These are phyloP conservation scores for Pangasius larnaudii DNA, from an alignment of 2,797 vertebrate species.

Conservation along the genomic window DNA sequence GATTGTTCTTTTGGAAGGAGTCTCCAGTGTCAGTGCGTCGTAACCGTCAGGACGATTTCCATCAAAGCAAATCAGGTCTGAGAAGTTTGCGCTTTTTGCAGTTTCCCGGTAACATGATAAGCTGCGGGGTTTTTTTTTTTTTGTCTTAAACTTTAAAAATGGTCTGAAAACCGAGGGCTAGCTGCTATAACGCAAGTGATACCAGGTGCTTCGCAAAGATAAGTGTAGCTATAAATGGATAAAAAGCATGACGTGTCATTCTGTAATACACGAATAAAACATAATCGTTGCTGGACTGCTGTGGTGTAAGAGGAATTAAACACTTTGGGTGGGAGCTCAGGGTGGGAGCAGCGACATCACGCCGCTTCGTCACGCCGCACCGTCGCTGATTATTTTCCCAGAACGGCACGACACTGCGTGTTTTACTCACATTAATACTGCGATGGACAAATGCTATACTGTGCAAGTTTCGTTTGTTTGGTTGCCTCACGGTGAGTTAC, in stretches of 20 bases:
- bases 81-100: background rate
- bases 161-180: no score
- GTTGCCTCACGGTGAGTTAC: background rate
- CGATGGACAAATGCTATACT: background rate
- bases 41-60: no score
- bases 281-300: background rate
- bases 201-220: fast-evolving
- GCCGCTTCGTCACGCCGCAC: background rate
- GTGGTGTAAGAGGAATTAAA: background rate
- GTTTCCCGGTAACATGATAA: background rate
- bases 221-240: background rate
- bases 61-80: background rate
- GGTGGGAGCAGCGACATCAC: background rate
- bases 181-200: background rate
- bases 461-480: background rate
- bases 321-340: background rate
- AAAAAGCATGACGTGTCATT: background rate
- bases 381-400: background rate
- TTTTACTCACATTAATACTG: no score
- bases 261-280: no score
- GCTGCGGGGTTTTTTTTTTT: no score
- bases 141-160: background rate
- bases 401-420: no score
- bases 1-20: background rate
- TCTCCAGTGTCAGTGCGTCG: background rate